phyloP scores from a whole-genome alignment of 2,113 vertebrate species.

The Pomatorhinus ruficollis region DNA sequence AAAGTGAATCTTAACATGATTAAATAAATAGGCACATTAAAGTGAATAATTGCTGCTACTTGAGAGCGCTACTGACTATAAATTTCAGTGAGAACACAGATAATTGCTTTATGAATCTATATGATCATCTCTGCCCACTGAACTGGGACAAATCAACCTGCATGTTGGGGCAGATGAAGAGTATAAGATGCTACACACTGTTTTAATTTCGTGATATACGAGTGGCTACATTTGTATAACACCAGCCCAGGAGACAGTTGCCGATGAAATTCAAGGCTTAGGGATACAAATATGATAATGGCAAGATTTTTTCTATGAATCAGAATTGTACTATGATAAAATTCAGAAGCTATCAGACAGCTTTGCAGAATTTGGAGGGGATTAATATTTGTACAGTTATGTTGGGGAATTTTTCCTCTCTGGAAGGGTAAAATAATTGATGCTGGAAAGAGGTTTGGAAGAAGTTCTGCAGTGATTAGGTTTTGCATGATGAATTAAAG shows the following conservation, averaged over 20 bases:
- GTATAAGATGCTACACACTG: background rate
- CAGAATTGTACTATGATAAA: background rate
- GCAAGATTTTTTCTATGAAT: background rate
- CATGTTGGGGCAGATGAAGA: background rate
- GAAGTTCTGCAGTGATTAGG: background rate
- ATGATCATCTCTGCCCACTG: conserved; percentile 1
- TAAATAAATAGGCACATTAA: conserved; percentile 45
- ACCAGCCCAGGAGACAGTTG: background rate
- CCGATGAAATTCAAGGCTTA: background rate
- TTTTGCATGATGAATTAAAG: background rate
- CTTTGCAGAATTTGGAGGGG: background rate
- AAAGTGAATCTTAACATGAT: conserved; percentile 30
- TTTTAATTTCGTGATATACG: background rate
- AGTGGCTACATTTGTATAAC: background rate
- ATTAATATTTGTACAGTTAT: background rate
- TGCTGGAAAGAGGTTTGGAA: background rate
- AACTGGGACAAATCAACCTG: conserved; percentile 12
- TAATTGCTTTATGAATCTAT: conserved; percentile 45
- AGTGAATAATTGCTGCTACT: conserved; percentile 24
- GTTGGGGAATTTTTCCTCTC: background rate
- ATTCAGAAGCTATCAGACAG: background rate
- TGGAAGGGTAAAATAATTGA: background rate
- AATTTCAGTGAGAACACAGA: conserved; percentile 16
- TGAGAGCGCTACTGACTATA: background rate
- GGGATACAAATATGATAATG: background rate